Conservation (phyloP, 2,888 invertebrate genomes). For the Drosophila borealis region DNA sequence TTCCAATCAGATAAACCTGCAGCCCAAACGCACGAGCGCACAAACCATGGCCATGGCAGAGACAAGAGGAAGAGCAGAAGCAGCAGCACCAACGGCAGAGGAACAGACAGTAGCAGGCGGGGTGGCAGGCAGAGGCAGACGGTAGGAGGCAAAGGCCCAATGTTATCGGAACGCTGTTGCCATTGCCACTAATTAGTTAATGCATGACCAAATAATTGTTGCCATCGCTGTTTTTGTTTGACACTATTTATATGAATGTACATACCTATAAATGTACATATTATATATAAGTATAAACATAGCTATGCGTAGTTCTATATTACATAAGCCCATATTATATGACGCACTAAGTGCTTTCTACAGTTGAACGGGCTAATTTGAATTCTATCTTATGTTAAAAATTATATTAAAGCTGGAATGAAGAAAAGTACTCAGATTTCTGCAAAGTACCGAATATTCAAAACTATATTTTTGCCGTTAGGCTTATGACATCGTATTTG, state of each 20-base stretch:
- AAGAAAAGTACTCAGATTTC: too few relatives aligned
- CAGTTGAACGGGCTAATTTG: not conserved
- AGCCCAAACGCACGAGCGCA: constrained; percentile 70
- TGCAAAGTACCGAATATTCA: too few relatives aligned
- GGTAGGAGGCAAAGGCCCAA: constrained; percentile 16
- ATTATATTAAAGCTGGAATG: too few relatives aligned
- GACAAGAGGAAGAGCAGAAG: constrained; percentile 14
- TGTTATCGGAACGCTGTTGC: constrained; percentile 42
- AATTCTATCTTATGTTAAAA: not conserved
- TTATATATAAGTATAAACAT: not conserved
- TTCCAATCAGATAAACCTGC: constrained; percentile 74
- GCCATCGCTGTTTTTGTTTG: constrained; percentile 28
- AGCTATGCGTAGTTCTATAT: not conserved
- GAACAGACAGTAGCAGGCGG: not conserved
- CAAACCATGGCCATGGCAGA: constrained; percentile 49
- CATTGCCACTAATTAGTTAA: constrained; percentile 75
- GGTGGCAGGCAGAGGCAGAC: not conserved
- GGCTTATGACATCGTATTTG: too few relatives aligned
- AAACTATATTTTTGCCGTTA: too few relatives aligned
- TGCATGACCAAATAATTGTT: constrained; percentile 72
- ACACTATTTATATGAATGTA: constrained; percentile 2
- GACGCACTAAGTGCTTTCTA: not conserved
- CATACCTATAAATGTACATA: not conserved
- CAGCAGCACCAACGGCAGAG: not conserved
- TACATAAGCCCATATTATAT: not conserved